phyloP scores from a whole-genome alignment of 2,113 vertebrate species.

The Rhabdomys dilectus region DNA sequence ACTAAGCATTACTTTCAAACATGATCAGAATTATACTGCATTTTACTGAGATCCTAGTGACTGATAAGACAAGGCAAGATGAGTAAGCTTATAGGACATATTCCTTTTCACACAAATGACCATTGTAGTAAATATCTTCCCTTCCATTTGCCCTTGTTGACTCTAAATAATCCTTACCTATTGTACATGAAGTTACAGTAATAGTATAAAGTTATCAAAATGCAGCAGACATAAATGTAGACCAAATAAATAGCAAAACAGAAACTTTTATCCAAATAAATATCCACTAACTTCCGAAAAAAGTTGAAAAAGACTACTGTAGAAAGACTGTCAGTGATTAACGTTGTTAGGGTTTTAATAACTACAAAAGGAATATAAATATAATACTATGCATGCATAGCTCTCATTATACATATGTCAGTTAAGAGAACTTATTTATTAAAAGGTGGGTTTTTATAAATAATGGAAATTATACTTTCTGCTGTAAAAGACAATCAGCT shows the following conservation, averaged over 20 bases:
- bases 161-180: constrained; percentile 49
- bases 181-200: constrained; percentile 27
- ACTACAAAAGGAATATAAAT: constrained; percentile 83
- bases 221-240: constrained; percentile 50
- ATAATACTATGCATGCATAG: constrained; percentile 82
- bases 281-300: constrained; percentile 62
- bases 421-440: constrained; percentile 85
- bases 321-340: constrained; percentile 81
- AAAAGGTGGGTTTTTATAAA: constrained; percentile 84
- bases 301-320: constrained; percentile 77
- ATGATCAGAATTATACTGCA: constrained; percentile 39
- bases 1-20: constrained; percentile 49
- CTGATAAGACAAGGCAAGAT: background rate
- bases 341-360: constrained; percentile 79
- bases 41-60: constrained; percentile 48
- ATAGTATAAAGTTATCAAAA: constrained; percentile 31
- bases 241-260: constrained; percentile 74
- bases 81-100: background rate
- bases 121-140: constrained; percentile 8
- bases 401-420: constrained; percentile 86
- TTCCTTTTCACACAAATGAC: constrained; percentile 1
- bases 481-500: constrained; percentile 78
- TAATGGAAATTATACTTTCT: constrained; percentile 71
- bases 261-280: constrained; percentile 69
- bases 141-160: constrained; percentile 40